Conservation (phyloP, 30 jellyfish, hydroid and myxozoan genomes). For the Calvadosia cruxmelitensis region DNA sequence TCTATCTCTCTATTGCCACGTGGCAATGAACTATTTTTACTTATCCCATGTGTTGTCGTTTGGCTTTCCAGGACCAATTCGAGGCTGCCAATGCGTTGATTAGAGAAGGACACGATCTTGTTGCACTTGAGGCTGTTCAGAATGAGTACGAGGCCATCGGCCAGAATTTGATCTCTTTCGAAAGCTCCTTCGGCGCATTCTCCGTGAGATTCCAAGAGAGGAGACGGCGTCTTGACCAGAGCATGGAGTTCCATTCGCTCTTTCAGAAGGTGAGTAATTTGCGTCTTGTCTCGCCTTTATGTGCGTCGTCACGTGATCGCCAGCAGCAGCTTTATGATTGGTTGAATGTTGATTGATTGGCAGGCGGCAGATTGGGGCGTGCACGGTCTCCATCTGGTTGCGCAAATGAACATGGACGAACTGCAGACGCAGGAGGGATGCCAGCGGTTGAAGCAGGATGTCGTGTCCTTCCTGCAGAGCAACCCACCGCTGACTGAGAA, state of each 20-base stretch:
- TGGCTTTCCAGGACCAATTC: slow-evolving; percentile 21
- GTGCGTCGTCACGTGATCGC: neutral
- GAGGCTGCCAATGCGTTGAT: slow-evolving; percentile 12
- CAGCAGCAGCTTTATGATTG: neutral
- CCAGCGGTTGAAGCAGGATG: slow-evolving; percentile 31
- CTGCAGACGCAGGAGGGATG: slow-evolving; percentile 82
- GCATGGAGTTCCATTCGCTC: slow-evolving; percentile 59
- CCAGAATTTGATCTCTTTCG: slow-evolving; percentile 39
- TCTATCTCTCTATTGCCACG: too few species aligned
- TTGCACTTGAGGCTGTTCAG: neutral
- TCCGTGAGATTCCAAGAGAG: slow-evolving; percentile 32
- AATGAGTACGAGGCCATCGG: slow-evolving; percentile 21
- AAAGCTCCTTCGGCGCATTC: slow-evolving; percentile 12
- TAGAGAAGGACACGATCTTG: slow-evolving; percentile 8
- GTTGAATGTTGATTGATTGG: neutral
- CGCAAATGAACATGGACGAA: slow-evolving; percentile 96
- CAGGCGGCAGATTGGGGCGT: slow-evolving; percentile 95
- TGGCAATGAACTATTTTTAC: neutral
- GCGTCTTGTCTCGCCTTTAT: too few species aligned
- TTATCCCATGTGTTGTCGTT: neutral
- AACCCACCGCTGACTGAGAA: slow-evolving; percentile 58
- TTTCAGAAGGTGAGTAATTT: slow-evolving; percentile 35
- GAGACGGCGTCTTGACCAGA: slow-evolving; percentile 39
- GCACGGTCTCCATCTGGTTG: slow-evolving; percentile 74
- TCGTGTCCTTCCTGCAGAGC: slow-evolving; percentile 16